A percentile compares a stretch with the other conserved stretches of the same genome.
phyloP scores from a whole-genome alignment of 2,113 vertebrate genomes.

The Megaleporinus macrocephalus region DNA sequence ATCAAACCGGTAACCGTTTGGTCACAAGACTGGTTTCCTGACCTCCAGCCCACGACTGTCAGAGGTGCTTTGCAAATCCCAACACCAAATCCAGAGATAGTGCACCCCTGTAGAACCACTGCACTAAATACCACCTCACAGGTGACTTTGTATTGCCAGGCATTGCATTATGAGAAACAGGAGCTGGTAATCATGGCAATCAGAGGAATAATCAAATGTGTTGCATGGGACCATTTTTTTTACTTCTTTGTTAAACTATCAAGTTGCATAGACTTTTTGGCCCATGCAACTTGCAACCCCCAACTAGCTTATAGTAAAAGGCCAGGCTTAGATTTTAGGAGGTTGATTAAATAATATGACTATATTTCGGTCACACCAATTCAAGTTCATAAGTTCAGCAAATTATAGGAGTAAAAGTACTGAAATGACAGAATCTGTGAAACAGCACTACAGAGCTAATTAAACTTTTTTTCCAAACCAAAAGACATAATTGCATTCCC shows the following conservation, averaged over 20 bases:
- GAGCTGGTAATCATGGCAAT: not conserved
- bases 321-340: not conserved
- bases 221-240: not conserved
- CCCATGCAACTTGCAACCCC: not conserved
- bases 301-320: not conserved
- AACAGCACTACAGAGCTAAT: not conserved
- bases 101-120: too few species aligned
- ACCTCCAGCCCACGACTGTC: too few species aligned
- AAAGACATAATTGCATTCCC: conserved; percentile 10
- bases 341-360: not conserved
- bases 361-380: not conserved
- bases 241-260: not conserved
- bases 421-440: not conserved
- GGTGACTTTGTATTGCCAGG: not conserved
- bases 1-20: too few species aligned
- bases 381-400: not conserved
- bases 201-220: not conserved
- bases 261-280: not conserved
- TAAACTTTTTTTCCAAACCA: conserved; percentile 8
- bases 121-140: not conserved
- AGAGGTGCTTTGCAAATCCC: too few species aligned
- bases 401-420: not conserved
- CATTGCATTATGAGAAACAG: not conserved
- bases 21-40: too few species aligned
- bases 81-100: too few species aligned